phyloP scores from a whole-genome alignment of 2,888 invertebrate species.

The Pogonocherus hispidulus region DNA sequence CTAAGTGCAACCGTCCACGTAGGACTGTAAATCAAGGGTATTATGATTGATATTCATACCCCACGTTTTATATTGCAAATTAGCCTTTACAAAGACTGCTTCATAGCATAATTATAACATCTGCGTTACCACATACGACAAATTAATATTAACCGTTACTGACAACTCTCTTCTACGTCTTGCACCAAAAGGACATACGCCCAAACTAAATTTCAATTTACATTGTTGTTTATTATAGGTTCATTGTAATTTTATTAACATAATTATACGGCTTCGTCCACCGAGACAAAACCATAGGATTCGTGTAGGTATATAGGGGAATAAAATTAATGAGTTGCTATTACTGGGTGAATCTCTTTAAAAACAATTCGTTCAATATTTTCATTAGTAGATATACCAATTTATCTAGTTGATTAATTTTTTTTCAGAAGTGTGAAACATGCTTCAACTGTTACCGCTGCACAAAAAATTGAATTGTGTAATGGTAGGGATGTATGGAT shows the following conservation, averaged over 20 bases:
- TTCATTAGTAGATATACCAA: no score
- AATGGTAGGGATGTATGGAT: no score
- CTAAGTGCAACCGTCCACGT: background rate
- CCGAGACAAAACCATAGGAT: slow-evolving; percentile 26
- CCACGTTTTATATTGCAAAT: slow-evolving; percentile 4
- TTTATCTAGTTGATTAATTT: no score
- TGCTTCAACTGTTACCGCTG: no score
- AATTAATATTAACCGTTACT: slow-evolving; percentile 16
- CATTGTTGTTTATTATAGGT: slow-evolving; percentile 41
- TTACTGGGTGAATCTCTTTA: slow-evolving; percentile 25
- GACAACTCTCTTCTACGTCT: slow-evolving; percentile 22
- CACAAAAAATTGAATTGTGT: no score
- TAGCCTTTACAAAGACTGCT: background rate
- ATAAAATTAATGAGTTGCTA: slow-evolving; percentile 37
- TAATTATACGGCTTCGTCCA: slow-evolving; percentile 42
- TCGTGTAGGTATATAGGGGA: slow-evolving; percentile 45
- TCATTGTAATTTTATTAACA: slow-evolving; percentile 47
- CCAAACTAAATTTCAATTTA: slow-evolving; percentile 40
- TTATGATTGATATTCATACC: background rate
- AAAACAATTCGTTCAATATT: no score
- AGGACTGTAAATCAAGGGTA: background rate
- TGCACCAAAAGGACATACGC: slow-evolving; percentile 38
- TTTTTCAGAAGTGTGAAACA: no score
- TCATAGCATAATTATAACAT: slow-evolving; percentile 5
- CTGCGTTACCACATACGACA: background rate